Conservation (phyloP, 2,888 invertebrate genomes). For the Sepiola atlantica region DNA sequence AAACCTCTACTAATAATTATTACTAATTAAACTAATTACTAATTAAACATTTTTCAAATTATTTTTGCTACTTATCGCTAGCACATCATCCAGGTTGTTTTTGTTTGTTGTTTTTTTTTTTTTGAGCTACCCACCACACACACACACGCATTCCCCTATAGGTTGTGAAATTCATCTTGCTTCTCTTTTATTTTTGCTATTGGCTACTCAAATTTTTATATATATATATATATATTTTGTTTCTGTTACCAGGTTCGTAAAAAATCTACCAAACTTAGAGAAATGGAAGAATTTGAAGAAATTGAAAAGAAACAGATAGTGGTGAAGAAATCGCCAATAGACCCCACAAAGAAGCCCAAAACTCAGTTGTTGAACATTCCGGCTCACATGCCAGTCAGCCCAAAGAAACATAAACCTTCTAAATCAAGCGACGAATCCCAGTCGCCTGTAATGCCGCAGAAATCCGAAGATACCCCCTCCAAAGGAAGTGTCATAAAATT, state of each 20-base stretch:
- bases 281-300: slow-evolving; percentile 84
- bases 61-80: too few species aligned
- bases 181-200: not conserved
- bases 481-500: slow-evolving; percentile 68
- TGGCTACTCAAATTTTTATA: not conserved
- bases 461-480: slow-evolving; percentile 43
- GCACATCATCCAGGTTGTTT: too few species aligned
- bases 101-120: too few species aligned
- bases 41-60: too few species aligned
- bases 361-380: slow-evolving; percentile 47
- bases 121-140: too few species aligned
- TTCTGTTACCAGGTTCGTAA: slow-evolving; percentile 81
- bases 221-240: not conserved
- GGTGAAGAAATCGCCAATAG: slow-evolving; percentile 53
- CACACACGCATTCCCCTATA: not conserved
- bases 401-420: slow-evolving; percentile 50
- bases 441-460: not conserved
- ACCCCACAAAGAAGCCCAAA: slow-evolving; percentile 43
- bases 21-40: too few species aligned
- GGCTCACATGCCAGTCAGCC: slow-evolving; percentile 37
- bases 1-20: too few species aligned
- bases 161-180: not conserved
- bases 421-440: slow-evolving; percentile 50
- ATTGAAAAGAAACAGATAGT: slow-evolving; percentile 64
- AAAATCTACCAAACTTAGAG: slow-evolving; percentile 94